phyloP scores from a whole-genome alignment of 2,888 invertebrate species.

The Cotesia congregata region DNA sequence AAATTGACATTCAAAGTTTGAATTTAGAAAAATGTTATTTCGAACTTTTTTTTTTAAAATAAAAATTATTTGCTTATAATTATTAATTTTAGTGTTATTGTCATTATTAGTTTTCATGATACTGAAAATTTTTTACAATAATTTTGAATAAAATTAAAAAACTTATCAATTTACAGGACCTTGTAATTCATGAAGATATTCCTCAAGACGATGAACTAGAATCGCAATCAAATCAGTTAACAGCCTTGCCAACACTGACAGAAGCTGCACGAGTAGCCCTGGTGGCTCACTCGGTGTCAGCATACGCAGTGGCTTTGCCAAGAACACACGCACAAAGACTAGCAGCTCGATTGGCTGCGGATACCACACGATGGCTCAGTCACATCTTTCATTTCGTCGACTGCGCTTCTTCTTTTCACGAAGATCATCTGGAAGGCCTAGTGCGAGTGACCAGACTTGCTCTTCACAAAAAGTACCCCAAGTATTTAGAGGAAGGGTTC shows the following conservation, averaged over 20 bases:
- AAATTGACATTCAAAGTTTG: no score
- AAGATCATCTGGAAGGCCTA: conserved; percentile 89
- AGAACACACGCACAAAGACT: conserved; percentile 84
- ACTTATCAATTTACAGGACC: conserved; percentile 55
- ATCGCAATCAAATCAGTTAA: conserved; percentile 66
- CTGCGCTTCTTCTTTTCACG: conserved; percentile 88
- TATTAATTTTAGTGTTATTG: no score
- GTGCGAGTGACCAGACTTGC: conserved; percentile 86
- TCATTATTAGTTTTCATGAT: no score
- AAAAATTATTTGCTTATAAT: no score
- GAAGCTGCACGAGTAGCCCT: conserved; percentile 76
- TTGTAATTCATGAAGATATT: conserved; percentile 66
- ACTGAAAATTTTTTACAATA: no score
- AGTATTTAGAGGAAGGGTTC: conserved; percentile 86
- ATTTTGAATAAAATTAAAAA: no score
- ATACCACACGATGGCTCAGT: conserved; percentile 89
- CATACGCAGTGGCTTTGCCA: conserved; percentile 88
- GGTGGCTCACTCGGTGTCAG: conserved; percentile 89
- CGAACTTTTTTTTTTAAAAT: no score
- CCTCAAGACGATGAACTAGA: conserved; percentile 71
- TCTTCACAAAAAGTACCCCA: conserved; percentile 84
- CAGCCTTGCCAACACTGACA: conserved; percentile 65
- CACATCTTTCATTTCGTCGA: conserved; percentile 86
- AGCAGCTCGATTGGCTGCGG: conserved; percentile 85
- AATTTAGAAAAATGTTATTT: no score